Evolutionary conservation across 2,888 invertebrate species (phyloP).

Genomic region (Agapetus fuscipes): DNA sequence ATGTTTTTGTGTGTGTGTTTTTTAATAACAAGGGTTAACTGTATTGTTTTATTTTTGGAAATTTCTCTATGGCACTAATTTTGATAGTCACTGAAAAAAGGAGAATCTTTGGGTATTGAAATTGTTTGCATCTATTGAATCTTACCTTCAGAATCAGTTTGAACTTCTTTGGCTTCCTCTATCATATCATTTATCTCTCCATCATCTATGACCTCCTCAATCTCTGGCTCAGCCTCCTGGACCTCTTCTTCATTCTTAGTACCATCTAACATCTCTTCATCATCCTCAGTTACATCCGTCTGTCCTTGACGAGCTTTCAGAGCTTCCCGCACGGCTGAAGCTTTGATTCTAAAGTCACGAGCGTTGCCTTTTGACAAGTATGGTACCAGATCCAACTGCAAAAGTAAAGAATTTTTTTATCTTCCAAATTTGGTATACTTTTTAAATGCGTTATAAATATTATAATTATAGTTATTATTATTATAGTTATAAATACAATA

Average conservation of each 20-base stretch:
- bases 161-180: too few species aligned
- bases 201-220: slow-evolving; percentile 5
- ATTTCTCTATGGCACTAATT: too few species aligned
- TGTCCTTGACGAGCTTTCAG: slow-evolving; percentile 1
- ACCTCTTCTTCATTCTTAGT: slow-evolving; percentile 1
- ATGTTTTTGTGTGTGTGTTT: too few species aligned
- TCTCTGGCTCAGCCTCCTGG: background rate
- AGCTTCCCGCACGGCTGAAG: slow-evolving; percentile 14
- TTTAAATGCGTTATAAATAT: too few species aligned
- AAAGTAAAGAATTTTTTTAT: slow-evolving; percentile 2
- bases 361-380: slow-evolving; percentile 16
- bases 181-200: slow-evolving; percentile 3
- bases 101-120: too few species aligned
- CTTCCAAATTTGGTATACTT: background rate
- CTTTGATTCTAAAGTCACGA: slow-evolving; percentile 18
- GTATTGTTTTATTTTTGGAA: too few species aligned
- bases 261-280: background rate
- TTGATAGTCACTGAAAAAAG: too few species aligned
- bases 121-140: too few species aligned
- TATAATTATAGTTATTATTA: background rate
- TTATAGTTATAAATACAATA: slow-evolving; percentile 2
- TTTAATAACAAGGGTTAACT: too few species aligned
- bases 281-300: background rate
- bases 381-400: slow-evolving; percentile 15
- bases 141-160: too few species aligned